Percentiles rank a stretch among this genome's conserved stretches.
Conservation (phyloP, 1,140 invertebrate species). For the Bombus polaris region DNA sequence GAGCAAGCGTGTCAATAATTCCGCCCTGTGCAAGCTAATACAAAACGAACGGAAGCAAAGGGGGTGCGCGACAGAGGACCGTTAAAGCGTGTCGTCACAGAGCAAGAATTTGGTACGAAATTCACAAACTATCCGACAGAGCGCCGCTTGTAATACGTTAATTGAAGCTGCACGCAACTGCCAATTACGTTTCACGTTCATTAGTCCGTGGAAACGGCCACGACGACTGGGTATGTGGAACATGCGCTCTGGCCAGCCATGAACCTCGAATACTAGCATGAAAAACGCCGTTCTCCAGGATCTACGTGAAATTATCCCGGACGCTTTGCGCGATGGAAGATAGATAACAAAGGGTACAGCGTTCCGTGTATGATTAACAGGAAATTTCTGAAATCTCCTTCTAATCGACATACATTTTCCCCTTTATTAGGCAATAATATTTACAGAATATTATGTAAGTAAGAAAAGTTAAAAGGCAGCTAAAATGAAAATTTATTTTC, state of each 20-base stretch:
- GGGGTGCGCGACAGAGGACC: not conserved
- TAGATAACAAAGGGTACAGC: not conserved
- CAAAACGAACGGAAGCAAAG: not conserved
- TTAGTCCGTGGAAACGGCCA: not conserved
- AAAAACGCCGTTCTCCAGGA: not conserved
- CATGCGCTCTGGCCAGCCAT: not conserved
- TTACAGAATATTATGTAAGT: too few relatives aligned
- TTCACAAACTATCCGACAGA: not conserved
- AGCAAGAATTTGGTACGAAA: slow-evolving; percentile 43
- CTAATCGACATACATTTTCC: not conserved
- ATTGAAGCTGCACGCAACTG: slow-evolving; percentile 20
- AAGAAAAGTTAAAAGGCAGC: too few relatives aligned
- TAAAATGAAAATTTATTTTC: too few relatives aligned
- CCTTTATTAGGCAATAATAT: not conserved
- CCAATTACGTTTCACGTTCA: slow-evolving; percentile 25
- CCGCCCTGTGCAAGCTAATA: not conserved
- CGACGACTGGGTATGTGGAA: not conserved
- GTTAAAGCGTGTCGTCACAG: not conserved
- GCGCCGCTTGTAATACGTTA: slow-evolving; percentile 6
- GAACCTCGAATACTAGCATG: not conserved
- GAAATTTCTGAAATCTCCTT: not conserved
- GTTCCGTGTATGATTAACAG: not conserved
- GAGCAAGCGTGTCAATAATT: slow-evolving; percentile 15
- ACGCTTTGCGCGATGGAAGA: not conserved
- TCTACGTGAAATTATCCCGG: not conserved